Evolutionary conservation across 2,113 vertebrate species (phyloP), one percentile per base, ranked within the genome.

Genomic region (Pelmatolapia mariae): DNA sequence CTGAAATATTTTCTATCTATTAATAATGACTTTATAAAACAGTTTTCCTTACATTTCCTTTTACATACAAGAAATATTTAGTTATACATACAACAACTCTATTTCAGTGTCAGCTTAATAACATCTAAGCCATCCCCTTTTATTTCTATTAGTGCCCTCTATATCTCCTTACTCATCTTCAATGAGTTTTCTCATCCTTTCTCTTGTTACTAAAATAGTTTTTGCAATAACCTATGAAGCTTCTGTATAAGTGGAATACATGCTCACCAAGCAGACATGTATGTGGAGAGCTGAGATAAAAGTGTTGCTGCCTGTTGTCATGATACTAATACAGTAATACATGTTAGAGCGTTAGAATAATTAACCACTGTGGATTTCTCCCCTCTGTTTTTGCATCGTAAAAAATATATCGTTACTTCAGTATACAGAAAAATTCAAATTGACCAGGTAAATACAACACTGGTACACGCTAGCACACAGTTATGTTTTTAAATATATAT

Each of bases 251-350:
- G 80, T 89, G 81, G 33, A 79, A 85, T 89, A 86, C 86, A 87
- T 87, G 89, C 36, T 85, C n/a, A 86, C 43, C 22, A 43, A 43
- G 57, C 80, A 86, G 76, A 91, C 85, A 90, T 93, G 88, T 88
- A 87, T 86, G 82, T 85, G 38, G 26, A 83, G 26, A 87, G 82
- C 31, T 87, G 13, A 73, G 84, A 84, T 11, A 16, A n/a, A 31
- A 31, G 33, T 84, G 16, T 84, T 19, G 29, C 76, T 86, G 95
- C 92, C 92, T 94, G 91, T 73, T 83, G 47, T 82, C 50, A 80
- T 45, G 84, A 45, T 59, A 93, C 91, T 94, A 93, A 94, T 86
- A 63, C 13, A 66, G 31, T 66, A 36, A 80, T 52, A 57, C 16
- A 8, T 3, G 24, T 10, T 36, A 80, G 76, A 84, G n/a, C 29